Evolutionary conservation across 2,797 vertebrate genomes (phyloP), one percentile per base, ranked within the genome.

Genomic region (Sebastes diploproa): DNA sequence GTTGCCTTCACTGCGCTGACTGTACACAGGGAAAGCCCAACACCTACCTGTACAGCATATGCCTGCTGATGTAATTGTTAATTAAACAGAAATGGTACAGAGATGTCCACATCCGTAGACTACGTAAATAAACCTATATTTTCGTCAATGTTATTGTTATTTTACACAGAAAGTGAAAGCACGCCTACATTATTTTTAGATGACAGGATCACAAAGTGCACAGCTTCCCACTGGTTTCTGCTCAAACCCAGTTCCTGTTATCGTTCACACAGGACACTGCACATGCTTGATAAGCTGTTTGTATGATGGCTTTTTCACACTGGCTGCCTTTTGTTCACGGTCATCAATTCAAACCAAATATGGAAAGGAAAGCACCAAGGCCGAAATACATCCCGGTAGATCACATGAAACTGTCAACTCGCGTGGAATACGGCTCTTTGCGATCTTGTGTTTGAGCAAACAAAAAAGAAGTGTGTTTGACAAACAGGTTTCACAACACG

Each of bases 241-340:
- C 81, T 85, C 77, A 89, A 89, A 88, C 84, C 86, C 86, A 91
- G 71, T 92, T 94, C 92, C 94, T 92, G 92, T 93, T 94, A 88
- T 93, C 78, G 72, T 69, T 72, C 88, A 83, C 62, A 75, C 90
- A 91, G 90, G 86, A 93, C 82, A 71, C 90, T 91, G 92, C 84
- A 88, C 69, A 72, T 72, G 83, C 84, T 87, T 89, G 91, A 95
- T 93, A 94, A 92, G 89, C 76, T 55, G 65, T 90, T 87, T 84
- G 87, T 67, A 59, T 79, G 69, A 82, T 18, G 84, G 50, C 7
- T 80, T 86, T 36, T 86, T 78, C 75, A 84, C 76, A 56, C 50
- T 13, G 62, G 68, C 73, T 77, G 73, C 32, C 74, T 83, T 91
- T 71, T 89, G 73, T 84, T 84, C 61, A 29, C 50, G 59, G 72